Evolutionary conservation across 1,140 invertebrate genomes (phyloP).

Genomic region (Zaprionus vittiger): DNA sequence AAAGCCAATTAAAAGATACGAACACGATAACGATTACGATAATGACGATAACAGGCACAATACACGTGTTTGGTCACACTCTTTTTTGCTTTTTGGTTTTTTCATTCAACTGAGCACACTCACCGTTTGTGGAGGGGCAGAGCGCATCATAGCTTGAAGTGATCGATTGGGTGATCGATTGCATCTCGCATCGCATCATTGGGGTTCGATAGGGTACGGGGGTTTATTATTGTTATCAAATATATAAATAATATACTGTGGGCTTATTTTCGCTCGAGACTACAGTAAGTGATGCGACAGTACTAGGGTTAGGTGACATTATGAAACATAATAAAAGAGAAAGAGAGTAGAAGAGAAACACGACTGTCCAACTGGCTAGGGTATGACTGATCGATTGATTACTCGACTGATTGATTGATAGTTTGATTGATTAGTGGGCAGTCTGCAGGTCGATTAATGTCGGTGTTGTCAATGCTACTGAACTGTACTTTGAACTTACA

Average conservation of each 20-base stretch:
- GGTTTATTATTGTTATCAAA: constrained; percentile 13
- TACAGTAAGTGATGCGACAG: constrained; percentile 26
- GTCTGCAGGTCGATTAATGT: background rate
- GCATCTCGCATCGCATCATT: constrained; percentile 38
- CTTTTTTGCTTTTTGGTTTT: background rate
- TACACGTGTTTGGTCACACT: constrained; percentile 30
- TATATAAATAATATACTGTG: constrained; percentile 3
- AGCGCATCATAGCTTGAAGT: constrained; percentile 35
- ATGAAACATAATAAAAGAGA: constrained; percentile 1
- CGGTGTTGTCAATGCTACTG: constrained; percentile 36
- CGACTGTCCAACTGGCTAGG: constrained; percentile 10
- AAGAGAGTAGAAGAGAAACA: background rate
- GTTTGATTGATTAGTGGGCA: constrained; percentile 4
- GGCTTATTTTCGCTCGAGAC: constrained; percentile 4
- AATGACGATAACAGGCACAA: constrained; percentile 42
- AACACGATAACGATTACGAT: constrained; percentile 54
- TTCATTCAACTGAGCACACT: constrained; percentile 33
- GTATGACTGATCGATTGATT: constrained; percentile 17
- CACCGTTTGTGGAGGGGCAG: constrained; percentile 39
- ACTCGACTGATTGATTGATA: constrained; percentile 33
- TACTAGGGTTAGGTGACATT: constrained; percentile 21
- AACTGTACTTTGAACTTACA: constrained; percentile 18
- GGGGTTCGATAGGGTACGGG: constrained; percentile 8
- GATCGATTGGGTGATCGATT: constrained; percentile 29
- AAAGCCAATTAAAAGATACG: constrained; percentile 45